Conservation (phyloP, 2,888 invertebrate genomes). For the Cephonodes hylas region DNA sequence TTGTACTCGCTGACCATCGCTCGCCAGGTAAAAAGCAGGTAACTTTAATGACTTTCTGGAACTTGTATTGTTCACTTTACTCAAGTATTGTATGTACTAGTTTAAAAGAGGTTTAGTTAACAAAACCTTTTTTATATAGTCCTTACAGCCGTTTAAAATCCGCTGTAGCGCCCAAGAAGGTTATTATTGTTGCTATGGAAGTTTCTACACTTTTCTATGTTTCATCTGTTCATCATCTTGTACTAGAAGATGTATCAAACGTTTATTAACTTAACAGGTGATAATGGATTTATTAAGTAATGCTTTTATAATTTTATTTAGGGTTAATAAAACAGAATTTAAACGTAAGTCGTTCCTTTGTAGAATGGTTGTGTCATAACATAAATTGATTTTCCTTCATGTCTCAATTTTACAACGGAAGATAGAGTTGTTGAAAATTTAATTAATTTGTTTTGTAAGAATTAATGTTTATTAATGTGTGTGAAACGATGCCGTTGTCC, state of each 20-base stretch:
- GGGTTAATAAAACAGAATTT: background rate
- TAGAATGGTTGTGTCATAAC: background rate
- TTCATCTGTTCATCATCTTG: background rate
- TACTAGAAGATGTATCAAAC: background rate
- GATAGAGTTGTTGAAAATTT: background rate
- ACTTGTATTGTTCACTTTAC: conserved; percentile 4
- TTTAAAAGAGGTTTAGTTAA: background rate
- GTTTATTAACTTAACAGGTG: background rate
- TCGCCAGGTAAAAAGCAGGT: background rate
- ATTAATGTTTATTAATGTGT: background rate
- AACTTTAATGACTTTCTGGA: conserved; percentile 12
- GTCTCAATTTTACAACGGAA: background rate
- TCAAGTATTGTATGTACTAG: conserved; percentile 11
- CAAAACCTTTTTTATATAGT: background rate
- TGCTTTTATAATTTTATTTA: background rate
- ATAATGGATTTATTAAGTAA: background rate
- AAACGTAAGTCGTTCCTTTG: background rate
- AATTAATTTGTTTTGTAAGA: background rate
- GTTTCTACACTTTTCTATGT: no score
- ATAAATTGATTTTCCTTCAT: background rate
- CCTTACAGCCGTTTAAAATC: no score
- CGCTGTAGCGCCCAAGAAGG: no score
- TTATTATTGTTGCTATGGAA: no score
- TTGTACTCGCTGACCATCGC: conserved; percentile 7
- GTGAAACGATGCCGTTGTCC: background rate